Percentiles rank a stretch among this genome's conserved stretches.
Evolutionary conservation across 2,888 invertebrate genomes (phyloP).

Genomic region (Parnassius smintheus): DNA sequence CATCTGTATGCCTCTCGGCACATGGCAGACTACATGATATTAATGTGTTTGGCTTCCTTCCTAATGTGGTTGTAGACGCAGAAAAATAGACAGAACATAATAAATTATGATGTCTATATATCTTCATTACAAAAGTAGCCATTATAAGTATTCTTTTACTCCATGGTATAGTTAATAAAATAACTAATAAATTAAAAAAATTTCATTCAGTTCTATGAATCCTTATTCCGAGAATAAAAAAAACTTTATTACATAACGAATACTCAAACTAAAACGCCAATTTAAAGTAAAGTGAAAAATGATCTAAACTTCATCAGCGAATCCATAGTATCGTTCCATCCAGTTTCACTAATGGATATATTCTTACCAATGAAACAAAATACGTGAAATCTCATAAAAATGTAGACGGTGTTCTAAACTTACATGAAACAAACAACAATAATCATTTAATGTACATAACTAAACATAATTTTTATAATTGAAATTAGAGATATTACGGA

Average conservation of each 20-base stretch:
- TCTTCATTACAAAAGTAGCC: neutral
- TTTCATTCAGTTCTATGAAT: neutral
- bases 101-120: constrained; percentile 6
- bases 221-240: constrained; percentile 6
- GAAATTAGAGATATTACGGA: too few species aligned
- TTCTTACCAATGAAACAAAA: constrained; percentile 1
- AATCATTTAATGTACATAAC: neutral
- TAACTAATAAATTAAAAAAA: neutral
- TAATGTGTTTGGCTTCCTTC: constrained; percentile 26
- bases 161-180: neutral
- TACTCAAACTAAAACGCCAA: too few species aligned
- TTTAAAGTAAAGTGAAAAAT: too few species aligned
- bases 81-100: constrained; percentile 10
- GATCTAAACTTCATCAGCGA: neutral
- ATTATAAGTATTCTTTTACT: neutral
- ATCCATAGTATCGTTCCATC: neutral
- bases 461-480: neutral
- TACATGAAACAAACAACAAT: constrained; percentile 3
- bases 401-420: neutral
- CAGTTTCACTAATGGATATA: constrained; percentile 8
- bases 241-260: constrained; percentile 3
- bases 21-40: constrained; percentile 21
- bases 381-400: constrained; percentile 7
- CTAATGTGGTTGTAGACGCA: constrained; percentile 23
- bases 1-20: constrained; percentile 20